Percentiles rank a stretch among this genome's conserved stretches.
Evolutionary conservation across 1,140 invertebrate genomes (phyloP).

Genomic region (Chymomyza costata): DNA sequence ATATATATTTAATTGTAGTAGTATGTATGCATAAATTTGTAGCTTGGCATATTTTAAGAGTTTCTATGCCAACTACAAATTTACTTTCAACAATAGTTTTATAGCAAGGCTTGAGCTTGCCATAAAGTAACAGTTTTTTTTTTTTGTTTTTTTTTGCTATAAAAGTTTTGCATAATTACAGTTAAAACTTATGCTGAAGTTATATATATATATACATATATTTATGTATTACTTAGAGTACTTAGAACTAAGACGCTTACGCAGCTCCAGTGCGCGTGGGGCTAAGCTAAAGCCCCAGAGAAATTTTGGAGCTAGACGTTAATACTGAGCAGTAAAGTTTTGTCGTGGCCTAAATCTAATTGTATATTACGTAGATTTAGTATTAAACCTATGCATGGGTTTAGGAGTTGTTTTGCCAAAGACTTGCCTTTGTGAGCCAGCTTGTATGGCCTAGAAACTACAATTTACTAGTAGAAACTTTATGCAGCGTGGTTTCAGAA

Average conservation of each 20-base stretch:
- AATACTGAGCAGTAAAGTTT: slow-evolving; percentile 56
- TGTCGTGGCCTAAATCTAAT: too few relatives aligned
- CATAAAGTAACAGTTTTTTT: slow-evolving; percentile 67
- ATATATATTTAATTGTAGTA: slow-evolving; percentile 48
- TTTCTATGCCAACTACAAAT: slow-evolving; percentile 59
- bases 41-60: slow-evolving; percentile 29
- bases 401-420: slow-evolving; percentile 10
- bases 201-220: slow-evolving; percentile 16
- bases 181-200: slow-evolving; percentile 67
- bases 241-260: slow-evolving; percentile 41
- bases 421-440: too few relatives aligned
- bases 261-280: slow-evolving; percentile 10
- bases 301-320: slow-evolving; percentile 4
- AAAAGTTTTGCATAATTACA: slow-evolving; percentile 62
- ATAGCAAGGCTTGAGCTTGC: slow-evolving; percentile 52
- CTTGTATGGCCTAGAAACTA: too few relatives aligned
- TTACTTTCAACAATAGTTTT: slow-evolving; percentile 69
- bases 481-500: too few relatives aligned
- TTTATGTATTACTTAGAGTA: slow-evolving; percentile 18
- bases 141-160: slow-evolving; percentile 31
- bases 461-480: too few relatives aligned
- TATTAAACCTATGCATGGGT: slow-evolving; percentile 6
- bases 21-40: slow-evolving; percentile 53
- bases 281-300: not conserved
- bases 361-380: slow-evolving; percentile 14